Evolutionary conservation across 2,113 vertebrate species (phyloP), one percentile per base, ranked within the genome.

Genomic region (Onychostoma macrolepis): DNA sequence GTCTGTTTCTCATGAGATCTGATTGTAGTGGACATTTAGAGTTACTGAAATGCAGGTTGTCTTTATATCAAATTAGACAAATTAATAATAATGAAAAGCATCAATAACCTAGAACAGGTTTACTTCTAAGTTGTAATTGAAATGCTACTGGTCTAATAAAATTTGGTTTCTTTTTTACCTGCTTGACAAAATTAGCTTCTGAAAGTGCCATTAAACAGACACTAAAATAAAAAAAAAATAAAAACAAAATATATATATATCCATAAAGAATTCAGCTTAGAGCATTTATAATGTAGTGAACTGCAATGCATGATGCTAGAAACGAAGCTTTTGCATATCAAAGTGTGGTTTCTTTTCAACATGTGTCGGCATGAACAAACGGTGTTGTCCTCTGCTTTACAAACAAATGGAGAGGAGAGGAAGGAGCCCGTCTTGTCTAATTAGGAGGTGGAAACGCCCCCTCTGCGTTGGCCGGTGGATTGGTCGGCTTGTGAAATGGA

Each of bases 401-500:
- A 80, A 90, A 81, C 74, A 84, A 85, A 71, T 56, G 80, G 43
- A n/a, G 71, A 48, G 74, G 78, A 74, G 85, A 21, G 80, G 41
- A 58, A 56, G 76, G 80, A 71, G 21, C 63, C 53, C 69, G 43
- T 43, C 9, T 58, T 11, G 87, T 43, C 26, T 7, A 33, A 30
- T 88, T 94, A 94, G 13, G 93, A 91, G 17, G 75, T 90, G 1
- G 91, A 88, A 48, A 65, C 83, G 8, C 86, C 93, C 92, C 93
- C 71, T 94, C 93, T 86, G 93, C 93, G 3, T 93, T 93, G 1
- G 93, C 93, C 38, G 96, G 95, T 85, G 96, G 95, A 80, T 91
- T 94, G 15, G 92, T 79, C 80, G 94, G 93, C 78, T 94, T 96
- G 79, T 96, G 96, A 96, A 97, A 98, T 0, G 95, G 88, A 10